A percentile compares a stretch with the other conserved stretches of the same genome.
Evolutionary conservation across 2,888 invertebrate genomes (phyloP).

Genomic region (Apotomis turbidana): DNA sequence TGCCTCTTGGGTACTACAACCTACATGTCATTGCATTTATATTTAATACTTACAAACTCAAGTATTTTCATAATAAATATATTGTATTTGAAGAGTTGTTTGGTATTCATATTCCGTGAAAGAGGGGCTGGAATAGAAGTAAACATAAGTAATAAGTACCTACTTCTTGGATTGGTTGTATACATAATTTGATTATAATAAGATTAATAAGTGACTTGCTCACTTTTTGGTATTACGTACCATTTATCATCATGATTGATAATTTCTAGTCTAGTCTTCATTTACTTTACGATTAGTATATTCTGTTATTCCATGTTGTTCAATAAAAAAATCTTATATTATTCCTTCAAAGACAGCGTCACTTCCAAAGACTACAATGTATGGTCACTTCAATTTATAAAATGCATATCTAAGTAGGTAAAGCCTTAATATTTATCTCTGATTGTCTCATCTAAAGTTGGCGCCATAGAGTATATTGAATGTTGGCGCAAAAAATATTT

Average conservation of each 20-base stretch:
- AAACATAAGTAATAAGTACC: not conserved
- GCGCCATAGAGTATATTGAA: no score
- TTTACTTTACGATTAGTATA: not conserved
- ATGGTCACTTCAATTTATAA: not conserved
- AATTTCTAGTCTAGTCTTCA: not conserved
- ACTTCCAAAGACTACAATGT: no score
- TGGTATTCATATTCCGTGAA: not conserved
- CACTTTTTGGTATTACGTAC: not conserved
- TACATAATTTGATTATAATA: not conserved
- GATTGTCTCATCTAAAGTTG: not conserved
- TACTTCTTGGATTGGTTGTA: not conserved
- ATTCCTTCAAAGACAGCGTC: not conserved
- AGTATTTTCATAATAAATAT: slow-evolving; percentile 18
- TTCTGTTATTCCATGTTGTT: no score
- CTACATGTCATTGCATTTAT: no score
- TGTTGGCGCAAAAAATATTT: no score
- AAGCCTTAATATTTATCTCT: not conserved
- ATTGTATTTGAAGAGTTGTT: slow-evolving; percentile 9
- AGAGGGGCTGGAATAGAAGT: slow-evolving; percentile 1
- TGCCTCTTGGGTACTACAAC: no score
- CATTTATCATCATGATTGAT: not conserved
- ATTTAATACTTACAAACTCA: slow-evolving; percentile 14
- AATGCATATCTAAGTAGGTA: not conserved
- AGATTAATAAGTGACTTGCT: not conserved
- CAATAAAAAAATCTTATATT: not conserved